A percentile compares a stretch with the other conserved stretches of the same genome.
phyloP scores from a whole-genome alignment of 1,140 invertebrate species.

The Ips typographus region DNA sequence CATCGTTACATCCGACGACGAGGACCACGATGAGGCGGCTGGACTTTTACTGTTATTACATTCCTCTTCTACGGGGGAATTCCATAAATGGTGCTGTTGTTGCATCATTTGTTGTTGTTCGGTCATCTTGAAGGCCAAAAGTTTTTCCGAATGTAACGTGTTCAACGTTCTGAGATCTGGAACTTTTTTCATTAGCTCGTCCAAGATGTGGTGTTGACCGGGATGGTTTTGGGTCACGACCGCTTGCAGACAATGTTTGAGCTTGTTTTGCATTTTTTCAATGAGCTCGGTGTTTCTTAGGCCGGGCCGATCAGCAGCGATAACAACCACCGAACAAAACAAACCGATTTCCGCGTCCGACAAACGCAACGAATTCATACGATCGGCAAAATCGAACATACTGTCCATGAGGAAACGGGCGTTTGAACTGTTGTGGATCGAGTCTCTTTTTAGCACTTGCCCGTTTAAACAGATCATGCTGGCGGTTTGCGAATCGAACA shows the following conservation, averaged over 20 bases:
- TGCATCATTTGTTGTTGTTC: slow-evolving; percentile 80
- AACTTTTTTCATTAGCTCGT: slow-evolving; percentile 89
- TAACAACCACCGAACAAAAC: slow-evolving; percentile 93
- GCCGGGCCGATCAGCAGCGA: slow-evolving; percentile 90
- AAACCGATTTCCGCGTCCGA: slow-evolving; percentile 91
- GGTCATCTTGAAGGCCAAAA: slow-evolving; percentile 89
- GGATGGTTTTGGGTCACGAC: slow-evolving; percentile 85
- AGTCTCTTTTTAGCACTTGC: slow-evolving; percentile 85
- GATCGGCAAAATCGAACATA: slow-evolving; percentile 96
- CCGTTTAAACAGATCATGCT: slow-evolving; percentile 92
- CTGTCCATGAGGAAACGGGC: slow-evolving; percentile 93
- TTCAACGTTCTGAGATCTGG: slow-evolving; percentile 93
- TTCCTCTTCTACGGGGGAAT: slow-evolving; percentile 61
- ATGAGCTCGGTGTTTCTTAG: slow-evolving; percentile 89
- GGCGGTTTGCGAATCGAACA: slow-evolving; percentile 88
- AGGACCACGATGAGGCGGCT: slow-evolving; percentile 65
- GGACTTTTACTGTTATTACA: slow-evolving; percentile 58
- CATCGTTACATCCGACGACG: slow-evolving; percentile 65
- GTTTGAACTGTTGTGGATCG: slow-evolving; percentile 86
- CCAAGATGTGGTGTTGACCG: slow-evolving; percentile 74
- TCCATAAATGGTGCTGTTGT: slow-evolving; percentile 64
- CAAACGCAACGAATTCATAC: slow-evolving; percentile 86
- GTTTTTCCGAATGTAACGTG: slow-evolving; percentile 93
- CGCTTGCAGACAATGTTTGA: slow-evolving; percentile 84
- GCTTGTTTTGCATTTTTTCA: slow-evolving; percentile 86